Evolutionary conservation across 2,797 vertebrate species (phyloP).

Genomic region (Enteromius argenteus): DNA sequence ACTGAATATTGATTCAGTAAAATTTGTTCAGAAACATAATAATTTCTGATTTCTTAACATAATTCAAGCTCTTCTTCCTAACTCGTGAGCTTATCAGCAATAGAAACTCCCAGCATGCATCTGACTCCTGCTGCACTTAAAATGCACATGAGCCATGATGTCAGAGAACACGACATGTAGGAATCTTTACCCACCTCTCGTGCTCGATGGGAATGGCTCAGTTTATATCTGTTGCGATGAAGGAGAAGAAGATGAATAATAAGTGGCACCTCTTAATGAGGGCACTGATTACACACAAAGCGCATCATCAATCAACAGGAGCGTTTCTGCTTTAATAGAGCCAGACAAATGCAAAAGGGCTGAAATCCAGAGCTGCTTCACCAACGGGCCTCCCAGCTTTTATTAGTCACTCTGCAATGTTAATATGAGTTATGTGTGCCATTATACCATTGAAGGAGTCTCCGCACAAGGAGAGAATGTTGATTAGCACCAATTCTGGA

Average conservation of each 20-base stretch:
- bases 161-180: neutral
- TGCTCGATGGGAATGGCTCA: neutral
- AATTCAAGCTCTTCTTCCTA: neutral
- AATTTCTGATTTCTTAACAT: neutral
- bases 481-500: slow-evolving; percentile 37
- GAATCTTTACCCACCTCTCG: slow-evolving; percentile 19
- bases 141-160: neutral
- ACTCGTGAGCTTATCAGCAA: neutral
- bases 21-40: neutral
- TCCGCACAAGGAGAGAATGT: slow-evolving; percentile 25
- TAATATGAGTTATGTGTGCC: slow-evolving; percentile 51
- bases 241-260: slow-evolving; percentile 58
- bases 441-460: slow-evolving; percentile 46
- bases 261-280: slow-evolving; percentile 63
- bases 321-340: slow-evolving; percentile 48
- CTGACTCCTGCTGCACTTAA: neutral
- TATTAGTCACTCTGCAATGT: slow-evolving; percentile 48
- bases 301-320: slow-evolving; percentile 62
- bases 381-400: slow-evolving; percentile 17
- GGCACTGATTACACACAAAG: slow-evolving; percentile 62
- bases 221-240: slow-evolving; percentile 44
- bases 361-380: slow-evolving; percentile 40
- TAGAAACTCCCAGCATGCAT: slow-evolving; percentile 3
- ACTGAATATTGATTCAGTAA: neutral
- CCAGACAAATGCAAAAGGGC: slow-evolving; percentile 44